These are phyloP conservation scores for Actenoides lindsayi DNA, from an alignment of 2,113 vertebrate species.

Conservation along the genomic window DNA sequence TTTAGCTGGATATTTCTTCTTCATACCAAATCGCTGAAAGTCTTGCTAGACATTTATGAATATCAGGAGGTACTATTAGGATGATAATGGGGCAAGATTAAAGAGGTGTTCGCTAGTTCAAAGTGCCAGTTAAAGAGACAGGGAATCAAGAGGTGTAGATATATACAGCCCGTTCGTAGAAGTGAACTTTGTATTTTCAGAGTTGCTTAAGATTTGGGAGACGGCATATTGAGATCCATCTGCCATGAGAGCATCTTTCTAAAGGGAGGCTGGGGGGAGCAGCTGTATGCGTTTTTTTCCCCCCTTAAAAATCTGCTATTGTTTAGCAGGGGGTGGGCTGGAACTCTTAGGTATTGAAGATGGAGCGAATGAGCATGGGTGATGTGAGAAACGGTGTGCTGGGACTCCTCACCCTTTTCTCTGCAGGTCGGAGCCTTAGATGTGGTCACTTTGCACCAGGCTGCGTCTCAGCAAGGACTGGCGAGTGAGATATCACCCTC, in stretches of 20 bases:
- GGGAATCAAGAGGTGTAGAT: conserved; percentile 40
- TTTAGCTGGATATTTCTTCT: conserved; percentile 83
- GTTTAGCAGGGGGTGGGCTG: conserved; percentile 45
- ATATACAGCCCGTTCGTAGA: conserved; percentile 26
- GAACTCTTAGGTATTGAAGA: background rate
- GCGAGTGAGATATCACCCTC: background rate
- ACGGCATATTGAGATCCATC: conserved; percentile 74
- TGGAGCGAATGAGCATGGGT: background rate
- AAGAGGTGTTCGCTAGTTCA: conserved; percentile 79
- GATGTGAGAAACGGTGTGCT: background rate
- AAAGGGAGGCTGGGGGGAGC: conserved; percentile 24
- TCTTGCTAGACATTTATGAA: conserved; percentile 84
- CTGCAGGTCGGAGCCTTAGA: background rate
- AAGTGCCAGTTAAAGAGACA: conserved; percentile 78
- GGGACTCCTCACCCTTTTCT: background rate
- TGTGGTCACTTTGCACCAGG: background rate
- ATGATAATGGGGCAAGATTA: conserved; percentile 83
- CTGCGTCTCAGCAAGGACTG: background rate
- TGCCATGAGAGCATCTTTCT: conserved; percentile 67
- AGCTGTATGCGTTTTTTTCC: background rate
- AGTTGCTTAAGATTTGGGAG: conserved; percentile 70
- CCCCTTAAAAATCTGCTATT: conserved; percentile 53
- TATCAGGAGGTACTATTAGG: conserved; percentile 84
- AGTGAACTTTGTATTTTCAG: conserved; percentile 68
- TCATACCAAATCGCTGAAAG: conserved; percentile 80